A percentile compares a stretch with the other conserved stretches of the same genome.
phyloP scores from a whole-genome alignment of 2,888 invertebrate genomes.

The Oligia strigilis region DNA sequence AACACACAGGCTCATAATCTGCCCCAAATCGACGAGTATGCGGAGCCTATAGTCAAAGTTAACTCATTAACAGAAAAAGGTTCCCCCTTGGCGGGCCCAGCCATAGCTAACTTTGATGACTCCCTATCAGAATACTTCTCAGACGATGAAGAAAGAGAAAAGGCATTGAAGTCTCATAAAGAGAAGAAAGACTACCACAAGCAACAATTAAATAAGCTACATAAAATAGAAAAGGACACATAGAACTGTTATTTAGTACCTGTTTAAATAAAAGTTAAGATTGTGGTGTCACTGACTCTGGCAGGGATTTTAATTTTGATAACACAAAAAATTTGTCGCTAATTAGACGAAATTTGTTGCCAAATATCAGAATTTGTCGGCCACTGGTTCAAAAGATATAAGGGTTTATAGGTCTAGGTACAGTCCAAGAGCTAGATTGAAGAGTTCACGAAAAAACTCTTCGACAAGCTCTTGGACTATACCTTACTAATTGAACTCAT shows the following conservation, averaged over 20 bases:
- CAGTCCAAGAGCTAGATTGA: too few relatives aligned
- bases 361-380: too few relatives aligned
- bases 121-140: slow-evolving; percentile 87
- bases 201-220: slow-evolving; percentile 76
- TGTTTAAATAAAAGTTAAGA: slow-evolving; percentile 73
- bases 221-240: slow-evolving; percentile 83
- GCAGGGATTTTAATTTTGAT: too few relatives aligned
- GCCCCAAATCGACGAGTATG: slow-evolving; percentile 72
- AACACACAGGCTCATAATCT: slow-evolving; percentile 74
- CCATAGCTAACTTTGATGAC: slow-evolving; percentile 78
- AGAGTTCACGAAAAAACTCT: too few relatives aligned
- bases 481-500: too few relatives aligned
- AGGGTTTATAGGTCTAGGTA: too few relatives aligned
- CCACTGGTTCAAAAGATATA: too few relatives aligned
- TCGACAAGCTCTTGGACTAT: too few relatives aligned
- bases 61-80: slow-evolving; percentile 81
- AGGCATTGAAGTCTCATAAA: slow-evolving; percentile 81
- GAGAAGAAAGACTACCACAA: slow-evolving; percentile 77
- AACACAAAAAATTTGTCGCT: too few relatives aligned
- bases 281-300: slow-evolving; percentile 20
- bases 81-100: slow-evolving; percentile 80
- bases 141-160: slow-evolving; percentile 88
- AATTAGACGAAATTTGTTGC: too few relatives aligned
- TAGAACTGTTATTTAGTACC: slow-evolving; percentile 76
- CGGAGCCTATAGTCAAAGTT: slow-evolving; percentile 82